Evolutionary conservation across 2,113 vertebrate genomes (phyloP).

Genomic region (Vireo altiloquus): DNA sequence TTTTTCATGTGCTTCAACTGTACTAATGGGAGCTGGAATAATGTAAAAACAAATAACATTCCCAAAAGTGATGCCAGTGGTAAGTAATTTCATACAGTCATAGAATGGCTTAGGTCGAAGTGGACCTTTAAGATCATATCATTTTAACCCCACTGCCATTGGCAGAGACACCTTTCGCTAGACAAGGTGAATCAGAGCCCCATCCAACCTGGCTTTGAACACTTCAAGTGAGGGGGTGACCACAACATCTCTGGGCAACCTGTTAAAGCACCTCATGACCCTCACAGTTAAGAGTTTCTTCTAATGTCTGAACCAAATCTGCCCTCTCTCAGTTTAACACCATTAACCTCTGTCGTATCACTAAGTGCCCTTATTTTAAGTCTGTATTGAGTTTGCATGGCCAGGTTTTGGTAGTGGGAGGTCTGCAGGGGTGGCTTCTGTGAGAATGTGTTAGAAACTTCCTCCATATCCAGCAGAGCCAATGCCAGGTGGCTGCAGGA

Average conservation of each 20-base stretch:
- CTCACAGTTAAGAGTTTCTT: background rate
- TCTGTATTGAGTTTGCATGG: background rate
- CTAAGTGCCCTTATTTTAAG: no score
- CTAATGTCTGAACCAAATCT: background rate
- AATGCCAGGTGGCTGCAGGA: background rate
- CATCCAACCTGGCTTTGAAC: background rate
- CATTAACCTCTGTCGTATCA: background rate
- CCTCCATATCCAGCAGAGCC: background rate
- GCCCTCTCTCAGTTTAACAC: background rate
- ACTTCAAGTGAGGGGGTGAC: background rate
- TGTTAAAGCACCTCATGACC: background rate
- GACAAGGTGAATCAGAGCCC: background rate
- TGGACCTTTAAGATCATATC: background rate
- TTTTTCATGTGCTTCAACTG: background rate
- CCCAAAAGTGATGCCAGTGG: background rate
- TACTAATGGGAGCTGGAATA: background rate
- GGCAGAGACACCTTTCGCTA: background rate
- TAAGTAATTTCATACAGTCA: background rate
- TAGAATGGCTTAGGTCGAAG: background rate
- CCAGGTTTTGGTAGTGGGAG: background rate
- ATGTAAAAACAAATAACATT: background rate
- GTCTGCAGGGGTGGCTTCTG: background rate
- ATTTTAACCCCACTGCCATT: background rate
- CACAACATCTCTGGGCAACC: background rate
- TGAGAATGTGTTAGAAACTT: background rate